These are phyloP conservation scores for Hylyphantes graminicola DNA, from an alignment of 1,140 invertebrate genomes.

Conservation along the genomic window DNA sequence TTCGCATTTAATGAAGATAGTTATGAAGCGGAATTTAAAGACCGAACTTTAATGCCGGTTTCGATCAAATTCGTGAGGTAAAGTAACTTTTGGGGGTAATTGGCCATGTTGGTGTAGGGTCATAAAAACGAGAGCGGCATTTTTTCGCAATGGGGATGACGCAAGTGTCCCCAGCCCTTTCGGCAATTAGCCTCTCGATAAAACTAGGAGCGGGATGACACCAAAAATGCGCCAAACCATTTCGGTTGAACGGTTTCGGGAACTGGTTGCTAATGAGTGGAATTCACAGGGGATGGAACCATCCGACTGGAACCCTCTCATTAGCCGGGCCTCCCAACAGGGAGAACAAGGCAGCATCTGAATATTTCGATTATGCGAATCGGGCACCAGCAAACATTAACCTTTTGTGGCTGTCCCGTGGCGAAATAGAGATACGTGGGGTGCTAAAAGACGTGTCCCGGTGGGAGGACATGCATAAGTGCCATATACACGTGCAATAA, in stretches of 20 bases:
- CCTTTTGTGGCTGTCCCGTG: conserved; percentile 13
- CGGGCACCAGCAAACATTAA: conserved; percentile 17
- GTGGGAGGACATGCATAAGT: too few relatives aligned
- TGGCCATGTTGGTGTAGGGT: too few relatives aligned
- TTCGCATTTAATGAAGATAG: too few relatives aligned
- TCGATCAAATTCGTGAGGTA: too few relatives aligned
- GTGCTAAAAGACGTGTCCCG: too few relatives aligned
- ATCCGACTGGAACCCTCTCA: conserved; percentile 39
- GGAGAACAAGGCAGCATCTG: neutral
- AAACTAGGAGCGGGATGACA: conserved; percentile 5
- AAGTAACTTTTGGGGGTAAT: too few relatives aligned
- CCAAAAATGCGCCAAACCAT: neutral
- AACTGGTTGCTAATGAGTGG: conserved; percentile 37
- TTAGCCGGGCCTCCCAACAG: conserved; percentile 21
- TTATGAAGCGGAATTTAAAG: too few relatives aligned
- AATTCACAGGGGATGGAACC: conserved; percentile 16
- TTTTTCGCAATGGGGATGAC: too few relatives aligned
- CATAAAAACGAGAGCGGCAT: too few relatives aligned
- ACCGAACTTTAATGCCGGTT: too few relatives aligned
- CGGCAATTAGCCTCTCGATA: neutral
- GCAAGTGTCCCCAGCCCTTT: too few relatives aligned
- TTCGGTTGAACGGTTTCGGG: conserved; percentile 32
- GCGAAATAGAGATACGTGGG: neutral
- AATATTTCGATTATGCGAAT: conserved; percentile 35
- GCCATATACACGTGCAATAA: too few relatives aligned